phyloP scores from a whole-genome alignment of 2,888 invertebrate genomes.

The Ceriagrion tenellum region DNA sequence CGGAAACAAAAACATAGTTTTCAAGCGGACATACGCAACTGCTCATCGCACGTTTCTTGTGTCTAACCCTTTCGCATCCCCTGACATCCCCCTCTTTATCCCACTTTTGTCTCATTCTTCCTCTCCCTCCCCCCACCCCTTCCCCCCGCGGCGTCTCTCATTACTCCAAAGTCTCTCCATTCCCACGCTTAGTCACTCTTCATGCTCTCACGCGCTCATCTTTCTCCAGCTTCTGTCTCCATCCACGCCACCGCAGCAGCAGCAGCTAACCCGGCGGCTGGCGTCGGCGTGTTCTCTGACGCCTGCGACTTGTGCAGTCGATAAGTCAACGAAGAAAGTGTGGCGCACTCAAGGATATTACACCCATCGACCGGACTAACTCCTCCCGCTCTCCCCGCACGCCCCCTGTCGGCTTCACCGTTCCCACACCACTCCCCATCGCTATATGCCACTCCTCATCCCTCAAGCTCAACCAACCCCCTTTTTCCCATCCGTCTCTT shows the following conservation, averaged over 20 bases:
- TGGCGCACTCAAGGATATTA: slow-evolving; percentile 66
- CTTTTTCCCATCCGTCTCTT: no score
- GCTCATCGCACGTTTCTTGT: not conserved
- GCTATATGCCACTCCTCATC: not conserved
- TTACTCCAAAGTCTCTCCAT: not conserved
- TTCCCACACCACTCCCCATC: not conserved
- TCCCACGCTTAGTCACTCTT: not conserved
- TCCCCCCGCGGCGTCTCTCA: not conserved
- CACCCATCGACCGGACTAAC: slow-evolving; percentile 65
- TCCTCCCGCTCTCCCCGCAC: not conserved
- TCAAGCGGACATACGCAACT: not conserved
- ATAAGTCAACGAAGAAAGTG: slow-evolving; percentile 67
- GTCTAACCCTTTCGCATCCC: not conserved
- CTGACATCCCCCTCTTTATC: not conserved
- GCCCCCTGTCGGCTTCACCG: not conserved
- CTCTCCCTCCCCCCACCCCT: not conserved
- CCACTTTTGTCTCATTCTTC: not conserved
- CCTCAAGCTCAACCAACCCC: no score
- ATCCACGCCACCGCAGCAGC: not conserved
- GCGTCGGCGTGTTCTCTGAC: slow-evolving; percentile 42
- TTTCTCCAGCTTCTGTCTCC: not conserved
- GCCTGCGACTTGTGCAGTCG: slow-evolving; percentile 59
- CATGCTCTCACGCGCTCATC: not conserved
- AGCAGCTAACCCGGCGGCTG: slow-evolving; percentile 4
- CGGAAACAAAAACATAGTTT: not conserved